Conservation (phyloP, 2,888 invertebrate species). For the Melanchra persicariae region DNA sequence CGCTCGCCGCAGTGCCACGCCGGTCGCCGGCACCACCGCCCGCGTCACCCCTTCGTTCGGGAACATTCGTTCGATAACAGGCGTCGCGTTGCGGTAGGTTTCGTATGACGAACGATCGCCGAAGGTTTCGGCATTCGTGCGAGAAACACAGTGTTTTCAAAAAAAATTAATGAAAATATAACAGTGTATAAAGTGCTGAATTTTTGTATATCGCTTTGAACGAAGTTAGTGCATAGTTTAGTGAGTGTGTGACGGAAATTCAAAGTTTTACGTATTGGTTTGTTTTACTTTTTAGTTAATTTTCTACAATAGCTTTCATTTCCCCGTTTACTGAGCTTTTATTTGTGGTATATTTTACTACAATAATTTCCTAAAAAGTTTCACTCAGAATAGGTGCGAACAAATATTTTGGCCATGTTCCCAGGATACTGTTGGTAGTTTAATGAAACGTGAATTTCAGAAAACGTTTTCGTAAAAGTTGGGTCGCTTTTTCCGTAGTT, state of each 20-base stretch:
- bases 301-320: slow-evolving; percentile 52
- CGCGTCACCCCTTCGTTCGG: slow-evolving; percentile 73
- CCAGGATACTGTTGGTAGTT: slow-evolving; percentile 31
- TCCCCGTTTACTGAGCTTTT: slow-evolving; percentile 25
- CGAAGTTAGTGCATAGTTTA: slow-evolving; percentile 66
- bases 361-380: slow-evolving; percentile 22
- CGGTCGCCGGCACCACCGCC: slow-evolving; percentile 82
- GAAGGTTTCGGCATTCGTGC: slow-evolving; percentile 65
- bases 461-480: slow-evolving; percentile 30
- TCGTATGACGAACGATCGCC: slow-evolving; percentile 75
- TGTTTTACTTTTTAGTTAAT: slow-evolving; percentile 55
- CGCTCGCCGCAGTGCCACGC: slow-evolving; percentile 88
- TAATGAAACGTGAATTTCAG: slow-evolving; percentile 31
- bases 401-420: slow-evolving; percentile 48
- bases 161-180: slow-evolving; percentile 41
- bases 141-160: slow-evolving; percentile 65
- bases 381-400: slow-evolving; percentile 27
- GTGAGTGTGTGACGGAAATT: slow-evolving; percentile 68
- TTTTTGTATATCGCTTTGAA: slow-evolving; percentile 66
- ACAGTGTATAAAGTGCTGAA: slow-evolving; percentile 67
- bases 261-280: slow-evolving; percentile 75
- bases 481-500: slow-evolving; percentile 17
- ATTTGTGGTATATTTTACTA: slow-evolving; percentile 1
- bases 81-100: slow-evolving; percentile 85
- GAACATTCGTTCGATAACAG: slow-evolving; percentile 77